A percentile compares a stretch with the other conserved stretches of the same genome.
Evolutionary conservation across 2,888 invertebrate genomes (phyloP).

Genomic region (Troides aeacus): DNA sequence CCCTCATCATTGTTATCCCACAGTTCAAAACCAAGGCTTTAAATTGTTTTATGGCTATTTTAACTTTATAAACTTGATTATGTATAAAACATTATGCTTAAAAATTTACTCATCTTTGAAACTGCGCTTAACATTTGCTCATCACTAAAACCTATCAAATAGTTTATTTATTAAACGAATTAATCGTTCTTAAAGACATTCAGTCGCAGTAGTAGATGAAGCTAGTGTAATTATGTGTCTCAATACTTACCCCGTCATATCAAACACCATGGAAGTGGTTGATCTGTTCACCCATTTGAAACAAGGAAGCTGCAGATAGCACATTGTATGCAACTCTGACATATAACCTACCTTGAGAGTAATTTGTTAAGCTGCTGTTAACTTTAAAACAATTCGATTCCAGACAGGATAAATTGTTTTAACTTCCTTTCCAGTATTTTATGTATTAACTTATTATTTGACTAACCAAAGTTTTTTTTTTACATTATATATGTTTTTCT

Average conservation of each 20-base stretch:
- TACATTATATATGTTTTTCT: too few relatives aligned
- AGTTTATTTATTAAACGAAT: too few relatives aligned
- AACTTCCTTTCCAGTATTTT: neutral
- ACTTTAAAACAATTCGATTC: slow-evolving; percentile 65
- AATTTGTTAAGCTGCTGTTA: slow-evolving; percentile 76
- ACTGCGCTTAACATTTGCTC: too few relatives aligned
- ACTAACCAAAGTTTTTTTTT: too few relatives aligned
- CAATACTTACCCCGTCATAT: slow-evolving; percentile 50
- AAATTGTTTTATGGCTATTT: too few relatives aligned
- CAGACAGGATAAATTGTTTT: slow-evolving; percentile 55
- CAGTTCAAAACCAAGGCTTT: too few relatives aligned
- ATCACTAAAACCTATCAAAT: too few relatives aligned
- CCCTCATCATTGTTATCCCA: too few relatives aligned
- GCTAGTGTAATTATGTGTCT: slow-evolving; percentile 68
- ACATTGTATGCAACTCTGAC: slow-evolving; percentile 92
- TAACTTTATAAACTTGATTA: too few relatives aligned
- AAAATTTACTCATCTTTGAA: too few relatives aligned
- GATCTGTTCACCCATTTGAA: slow-evolving; percentile 76
- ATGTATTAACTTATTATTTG: too few relatives aligned
- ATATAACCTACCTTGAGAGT: slow-evolving; percentile 87
- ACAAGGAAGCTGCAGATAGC: slow-evolving; percentile 82
- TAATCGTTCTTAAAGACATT: neutral
- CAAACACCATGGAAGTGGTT: slow-evolving; percentile 40
- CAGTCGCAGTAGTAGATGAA: slow-evolving; percentile 59
- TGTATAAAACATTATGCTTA: too few relatives aligned